Evolutionary conservation across 2,113 vertebrate species (phyloP).

Genomic region (Psilopsiagon aymara): DNA sequence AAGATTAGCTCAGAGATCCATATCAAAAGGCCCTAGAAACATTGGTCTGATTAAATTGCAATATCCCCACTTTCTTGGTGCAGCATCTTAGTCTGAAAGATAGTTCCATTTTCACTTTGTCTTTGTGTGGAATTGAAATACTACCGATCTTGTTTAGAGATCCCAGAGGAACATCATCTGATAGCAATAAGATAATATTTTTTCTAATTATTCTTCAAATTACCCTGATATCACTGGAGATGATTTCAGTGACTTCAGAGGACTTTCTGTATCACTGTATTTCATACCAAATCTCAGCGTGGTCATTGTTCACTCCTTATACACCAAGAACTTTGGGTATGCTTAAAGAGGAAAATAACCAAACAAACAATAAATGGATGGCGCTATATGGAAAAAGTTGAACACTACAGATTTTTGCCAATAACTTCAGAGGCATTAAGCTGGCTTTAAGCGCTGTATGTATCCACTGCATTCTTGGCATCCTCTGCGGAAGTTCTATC

Average conservation of each 20-base stretch:
- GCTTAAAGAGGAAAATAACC: background rate
- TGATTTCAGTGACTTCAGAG: background rate
- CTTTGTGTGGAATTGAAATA: background rate
- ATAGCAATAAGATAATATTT: background rate
- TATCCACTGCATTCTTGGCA: background rate
- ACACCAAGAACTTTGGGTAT: background rate
- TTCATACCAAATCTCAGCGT: background rate
- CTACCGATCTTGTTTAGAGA: background rate
- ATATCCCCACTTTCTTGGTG: background rate
- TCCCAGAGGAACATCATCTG: background rate
- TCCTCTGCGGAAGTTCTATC: background rate
- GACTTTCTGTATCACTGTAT: background rate
- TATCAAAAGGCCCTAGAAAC: background rate
- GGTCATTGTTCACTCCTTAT: background rate
- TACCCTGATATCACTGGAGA: background rate
- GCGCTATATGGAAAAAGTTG: background rate
- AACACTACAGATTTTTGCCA: background rate
- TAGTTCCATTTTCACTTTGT: background rate
- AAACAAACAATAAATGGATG: background rate
- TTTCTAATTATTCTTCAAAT: background rate
- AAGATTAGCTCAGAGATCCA: background rate
- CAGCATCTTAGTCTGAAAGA: rapidly evolving
- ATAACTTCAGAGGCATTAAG: background rate
- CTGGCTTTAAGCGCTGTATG: background rate
- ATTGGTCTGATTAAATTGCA: background rate